Conservation (phyloP, 2,797 vertebrate genomes). For the Kryptolebias ocellatus region DNA sequence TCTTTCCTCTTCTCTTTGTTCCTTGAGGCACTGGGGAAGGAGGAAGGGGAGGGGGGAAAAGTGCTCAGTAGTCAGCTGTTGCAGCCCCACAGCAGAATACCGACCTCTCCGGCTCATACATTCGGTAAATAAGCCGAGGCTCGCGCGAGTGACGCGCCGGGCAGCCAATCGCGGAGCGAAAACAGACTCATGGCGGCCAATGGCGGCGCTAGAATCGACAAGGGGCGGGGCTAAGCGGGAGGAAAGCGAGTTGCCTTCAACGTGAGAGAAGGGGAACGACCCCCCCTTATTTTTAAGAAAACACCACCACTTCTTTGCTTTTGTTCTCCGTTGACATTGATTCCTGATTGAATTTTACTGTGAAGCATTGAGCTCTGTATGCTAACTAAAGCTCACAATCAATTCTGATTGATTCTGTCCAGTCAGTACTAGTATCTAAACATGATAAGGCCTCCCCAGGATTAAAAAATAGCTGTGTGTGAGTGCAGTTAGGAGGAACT, state of each 20-base stretch:
- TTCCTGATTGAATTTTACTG: conserved; percentile 54
- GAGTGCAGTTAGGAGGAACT: background rate
- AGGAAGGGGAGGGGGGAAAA: conserved; percentile 23
- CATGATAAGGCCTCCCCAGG: background rate
- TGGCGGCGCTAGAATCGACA: background rate
- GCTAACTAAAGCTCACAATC: conserved; percentile 28
- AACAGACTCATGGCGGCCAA: conserved; percentile 70
- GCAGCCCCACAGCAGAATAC: conserved; percentile 74
- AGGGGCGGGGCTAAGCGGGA: conserved; percentile 42
- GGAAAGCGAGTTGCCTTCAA: conserved; percentile 44
- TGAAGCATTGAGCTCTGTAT: conserved; percentile 10
- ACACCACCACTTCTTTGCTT: conserved; percentile 72
- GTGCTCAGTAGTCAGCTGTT: conserved; percentile 74
- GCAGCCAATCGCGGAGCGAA: conserved; percentile 70
- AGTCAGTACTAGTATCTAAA: conserved; percentile 24
- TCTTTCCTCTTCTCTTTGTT: conserved; percentile 75
- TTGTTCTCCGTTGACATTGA: conserved; percentile 69
- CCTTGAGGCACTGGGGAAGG: conserved; percentile 67
- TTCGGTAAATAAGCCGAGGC: conserved; percentile 79
- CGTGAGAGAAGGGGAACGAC: conserved; percentile 62
- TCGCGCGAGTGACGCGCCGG: conserved; percentile 49
- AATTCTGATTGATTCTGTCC: background rate
- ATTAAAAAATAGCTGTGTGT: conserved; percentile 13
- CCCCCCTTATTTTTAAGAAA: conserved; percentile 36
- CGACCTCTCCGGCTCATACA: conserved; percentile 59